Evolutionary conservation across 2,888 invertebrate species (phyloP).

Genomic region (Cheilosia pagana): DNA sequence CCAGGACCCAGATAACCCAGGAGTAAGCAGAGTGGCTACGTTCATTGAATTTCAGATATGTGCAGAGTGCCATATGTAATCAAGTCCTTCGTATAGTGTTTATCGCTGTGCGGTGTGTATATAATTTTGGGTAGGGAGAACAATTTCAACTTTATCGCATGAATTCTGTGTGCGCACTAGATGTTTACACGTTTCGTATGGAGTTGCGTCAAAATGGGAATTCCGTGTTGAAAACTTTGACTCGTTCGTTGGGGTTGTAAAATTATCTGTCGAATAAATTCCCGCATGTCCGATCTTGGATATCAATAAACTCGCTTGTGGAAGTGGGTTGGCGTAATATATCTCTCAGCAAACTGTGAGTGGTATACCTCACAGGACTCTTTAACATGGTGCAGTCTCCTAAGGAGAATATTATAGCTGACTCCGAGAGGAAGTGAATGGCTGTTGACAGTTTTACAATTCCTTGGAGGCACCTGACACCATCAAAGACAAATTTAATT

Average conservation of each 20-base stretch:
- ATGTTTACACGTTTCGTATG: constrained; percentile 55
- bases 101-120: constrained; percentile 14
- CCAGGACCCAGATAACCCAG: constrained; percentile 37
- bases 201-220: constrained; percentile 58
- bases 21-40: neutral
- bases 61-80: constrained; percentile 29
- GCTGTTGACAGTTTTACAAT: constrained; percentile 62
- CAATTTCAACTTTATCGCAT: constrained; percentile 72
- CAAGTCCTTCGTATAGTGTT: constrained; percentile 30
- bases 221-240: constrained; percentile 59
- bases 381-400: neutral
- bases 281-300: constrained; percentile 32
- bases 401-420: neutral
- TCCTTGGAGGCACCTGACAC: constrained; percentile 7
- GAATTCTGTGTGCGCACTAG: constrained; percentile 32
- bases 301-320: constrained; percentile 46
- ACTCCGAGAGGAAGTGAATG: constrained; percentile 16
- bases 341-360: constrained; percentile 19
- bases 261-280: constrained; percentile 34
- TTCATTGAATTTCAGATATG: constrained; percentile 17
- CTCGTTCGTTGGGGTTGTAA: constrained; percentile 19
- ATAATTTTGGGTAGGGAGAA: constrained; percentile 44
- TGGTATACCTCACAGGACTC: constrained; percentile 21
- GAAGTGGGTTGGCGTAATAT: neutral
- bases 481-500: constrained; percentile 61